Percentiles rank a stretch among this genome's conserved stretches.
phyloP scores from a whole-genome alignment of 2,797 vertebrate genomes.

The Florisuga fusca region DNA sequence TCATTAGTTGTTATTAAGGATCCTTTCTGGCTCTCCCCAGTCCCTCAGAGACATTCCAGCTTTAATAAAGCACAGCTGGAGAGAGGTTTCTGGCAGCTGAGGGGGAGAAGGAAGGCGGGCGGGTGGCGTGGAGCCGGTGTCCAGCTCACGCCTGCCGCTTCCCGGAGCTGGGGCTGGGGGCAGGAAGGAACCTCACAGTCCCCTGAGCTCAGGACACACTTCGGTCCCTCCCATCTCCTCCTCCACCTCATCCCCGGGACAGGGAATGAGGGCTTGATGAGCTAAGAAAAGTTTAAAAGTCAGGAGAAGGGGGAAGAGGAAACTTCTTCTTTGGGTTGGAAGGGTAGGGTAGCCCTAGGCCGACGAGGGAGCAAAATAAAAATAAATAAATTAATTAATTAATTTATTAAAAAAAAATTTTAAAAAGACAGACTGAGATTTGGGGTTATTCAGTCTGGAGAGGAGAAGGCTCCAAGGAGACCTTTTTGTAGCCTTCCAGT shows the following conservation, averaged over 20 bases:
- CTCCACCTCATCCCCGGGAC: not conserved
- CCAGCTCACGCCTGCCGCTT: not conserved
- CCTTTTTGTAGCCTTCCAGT: too few species aligned
- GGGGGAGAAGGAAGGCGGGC: not conserved
- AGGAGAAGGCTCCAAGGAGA: too few species aligned
- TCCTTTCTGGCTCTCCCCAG: slow-evolving; percentile 24
- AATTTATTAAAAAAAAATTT: too few species aligned
- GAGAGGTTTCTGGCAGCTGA: slow-evolving; percentile 32
- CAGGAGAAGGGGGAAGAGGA: not conserved
- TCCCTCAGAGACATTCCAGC: slow-evolving; percentile 83
- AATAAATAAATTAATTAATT: too few species aligned
- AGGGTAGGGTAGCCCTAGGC: accelerated
- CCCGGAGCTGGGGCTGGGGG: not conserved
- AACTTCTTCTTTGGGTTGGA: not conserved
- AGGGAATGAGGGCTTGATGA: not conserved
- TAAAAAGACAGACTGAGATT: too few species aligned
- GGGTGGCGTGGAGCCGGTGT: not conserved
- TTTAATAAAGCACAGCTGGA: slow-evolving; percentile 76
- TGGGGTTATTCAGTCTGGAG: too few species aligned
- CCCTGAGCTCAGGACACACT: not conserved
- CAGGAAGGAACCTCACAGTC: not conserved
- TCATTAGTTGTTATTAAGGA: slow-evolving; percentile 62
- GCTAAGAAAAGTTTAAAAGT: slow-evolving; percentile 20
- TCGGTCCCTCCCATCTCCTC: not conserved
- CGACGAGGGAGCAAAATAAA: not conserved